These are phyloP conservation scores for Lepidotrigona ventralis DNA, from an alignment of 1,140 invertebrate species.

Conservation along the genomic window DNA sequence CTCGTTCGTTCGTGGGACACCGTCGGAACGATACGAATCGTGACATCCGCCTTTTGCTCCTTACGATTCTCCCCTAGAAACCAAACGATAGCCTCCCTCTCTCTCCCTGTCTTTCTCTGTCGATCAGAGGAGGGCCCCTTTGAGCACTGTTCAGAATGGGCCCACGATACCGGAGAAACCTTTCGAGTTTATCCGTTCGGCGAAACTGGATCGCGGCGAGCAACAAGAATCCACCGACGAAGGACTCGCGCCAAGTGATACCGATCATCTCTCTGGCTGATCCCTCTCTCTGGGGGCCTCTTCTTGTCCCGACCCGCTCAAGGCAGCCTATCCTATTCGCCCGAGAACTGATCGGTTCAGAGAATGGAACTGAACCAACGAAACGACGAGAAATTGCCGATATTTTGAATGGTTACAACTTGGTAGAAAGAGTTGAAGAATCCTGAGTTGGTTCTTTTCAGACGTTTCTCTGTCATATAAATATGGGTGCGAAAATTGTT, in stretches of 20 bases:
- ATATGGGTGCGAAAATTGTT: too few species aligned
- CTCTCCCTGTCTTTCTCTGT: too few species aligned
- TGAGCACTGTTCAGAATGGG: slow-evolving; percentile 18
- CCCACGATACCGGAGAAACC: slow-evolving; percentile 21
- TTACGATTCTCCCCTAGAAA: not conserved
- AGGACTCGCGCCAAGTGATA: slow-evolving; percentile 47
- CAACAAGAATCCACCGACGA: slow-evolving; percentile 51
- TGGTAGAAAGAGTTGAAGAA: too few species aligned
- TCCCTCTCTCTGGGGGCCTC: not conserved
- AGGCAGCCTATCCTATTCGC: slow-evolving; percentile 7
- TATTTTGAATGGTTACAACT: too few species aligned
- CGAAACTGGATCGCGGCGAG: slow-evolving; percentile 59
- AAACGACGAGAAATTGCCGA: too few species aligned
- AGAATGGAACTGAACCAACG: too few species aligned
- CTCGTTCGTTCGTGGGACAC: slow-evolving; percentile 25
- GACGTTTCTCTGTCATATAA: too few species aligned
- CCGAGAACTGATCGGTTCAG: too few species aligned
- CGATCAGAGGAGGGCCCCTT: slow-evolving; percentile 13
- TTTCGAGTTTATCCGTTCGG: slow-evolving; percentile 55
- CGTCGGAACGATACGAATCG: slow-evolving; percentile 37
- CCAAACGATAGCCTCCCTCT: not conserved
- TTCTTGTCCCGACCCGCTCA: slow-evolving; percentile 4
- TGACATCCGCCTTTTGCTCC: not conserved
- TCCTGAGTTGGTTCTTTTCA: too few species aligned
- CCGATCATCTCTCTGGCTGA: slow-evolving; percentile 40